Base-by-base conservation (phyloP, 2,888 invertebrate species). In the Labia minor region DNA sequence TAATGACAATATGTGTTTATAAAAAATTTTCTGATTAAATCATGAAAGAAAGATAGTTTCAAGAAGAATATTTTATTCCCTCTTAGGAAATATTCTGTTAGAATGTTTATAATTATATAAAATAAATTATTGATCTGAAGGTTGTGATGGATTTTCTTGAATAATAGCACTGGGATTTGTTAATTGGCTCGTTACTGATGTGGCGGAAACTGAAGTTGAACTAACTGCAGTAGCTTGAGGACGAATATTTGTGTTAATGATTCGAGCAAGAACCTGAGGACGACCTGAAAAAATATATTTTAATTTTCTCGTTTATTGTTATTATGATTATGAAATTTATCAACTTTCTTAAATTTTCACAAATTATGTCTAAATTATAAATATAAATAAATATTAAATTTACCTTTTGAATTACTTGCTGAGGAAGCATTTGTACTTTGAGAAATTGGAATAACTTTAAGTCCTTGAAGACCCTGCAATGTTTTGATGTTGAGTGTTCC, bases 401-500 rank as follows among this genome's bases (percentile, higher is more conserved):
- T 63, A 69, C 69, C 69, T 67, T 69, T 69, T 6, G 61, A 65
- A 49, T 49, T 49, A 21, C 20, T 64, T 8, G 61, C 6, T 21
- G 37, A 49, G 16, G 8, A 4, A 1, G 67, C 65, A 62, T 16
- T 64, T n/a, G 68, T 66, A 3, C 68, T 21, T 64, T 71, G 71
- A 19, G 79, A 77, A 67, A 83, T 75, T 1, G 83, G 83, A 69
- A 85, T 84, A 67, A 85, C 84, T 75, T 85, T 85, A 67, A 71
- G 67, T 10, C 70, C 70, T 11, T 69, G 69, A 4, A 69, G 65
- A 1, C 68, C 69, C 26, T 70, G 70, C 69, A 85, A 74, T 10
- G 83, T 81, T 74, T 85, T 85, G 18, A 85, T 79, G 74, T 85
- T 85, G 67, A 85, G 78, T 21, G 83, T 79, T 1, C 81, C 81